Percentiles rank a stretch among this genome's conserved stretches.
Conservation (phyloP, 2,797 vertebrate species). For the Aplochiton taeniatus region DNA sequence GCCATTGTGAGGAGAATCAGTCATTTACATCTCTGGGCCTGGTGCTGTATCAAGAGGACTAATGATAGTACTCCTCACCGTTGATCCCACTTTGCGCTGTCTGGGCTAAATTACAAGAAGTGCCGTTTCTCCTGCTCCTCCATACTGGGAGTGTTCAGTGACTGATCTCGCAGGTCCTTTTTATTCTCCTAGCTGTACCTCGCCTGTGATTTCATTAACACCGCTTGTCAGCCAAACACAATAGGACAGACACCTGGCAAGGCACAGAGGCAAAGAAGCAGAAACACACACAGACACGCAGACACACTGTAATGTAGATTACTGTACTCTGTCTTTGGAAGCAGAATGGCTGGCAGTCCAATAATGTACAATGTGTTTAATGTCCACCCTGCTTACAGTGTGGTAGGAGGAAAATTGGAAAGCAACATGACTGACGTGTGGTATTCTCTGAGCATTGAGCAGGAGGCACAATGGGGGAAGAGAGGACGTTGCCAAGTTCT, state of each 20-base stretch:
- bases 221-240: constrained; percentile 65
- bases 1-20: constrained; percentile 68
- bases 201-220: constrained; percentile 74
- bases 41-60: constrained; percentile 65
- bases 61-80: constrained; percentile 58
- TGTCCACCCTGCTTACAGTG: constrained; percentile 57
- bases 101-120: constrained; percentile 69
- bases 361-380: constrained; percentile 73
- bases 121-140: constrained; percentile 39
- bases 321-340: constrained; percentile 36
- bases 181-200: constrained; percentile 56
- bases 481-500: constrained; percentile 70
- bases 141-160: constrained; percentile 43
- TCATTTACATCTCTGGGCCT: constrained; percentile 77
- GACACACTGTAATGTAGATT: constrained; percentile 46
- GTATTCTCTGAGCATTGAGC: constrained; percentile 69
- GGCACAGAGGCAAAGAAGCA: constrained; percentile 42
- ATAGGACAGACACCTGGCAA: constrained; percentile 72
- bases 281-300: constrained; percentile 25
- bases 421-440: constrained; percentile 67
- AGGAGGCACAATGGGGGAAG: constrained; percentile 68
- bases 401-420: constrained; percentile 56
- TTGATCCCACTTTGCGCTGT: constrained; percentile 57
- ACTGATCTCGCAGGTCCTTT: constrained; percentile 52
- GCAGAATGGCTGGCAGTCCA: constrained; percentile 47